Evolutionary conservation across 2,113 vertebrate genomes (phyloP).

Genomic region (Strigops habroptila): DNA sequence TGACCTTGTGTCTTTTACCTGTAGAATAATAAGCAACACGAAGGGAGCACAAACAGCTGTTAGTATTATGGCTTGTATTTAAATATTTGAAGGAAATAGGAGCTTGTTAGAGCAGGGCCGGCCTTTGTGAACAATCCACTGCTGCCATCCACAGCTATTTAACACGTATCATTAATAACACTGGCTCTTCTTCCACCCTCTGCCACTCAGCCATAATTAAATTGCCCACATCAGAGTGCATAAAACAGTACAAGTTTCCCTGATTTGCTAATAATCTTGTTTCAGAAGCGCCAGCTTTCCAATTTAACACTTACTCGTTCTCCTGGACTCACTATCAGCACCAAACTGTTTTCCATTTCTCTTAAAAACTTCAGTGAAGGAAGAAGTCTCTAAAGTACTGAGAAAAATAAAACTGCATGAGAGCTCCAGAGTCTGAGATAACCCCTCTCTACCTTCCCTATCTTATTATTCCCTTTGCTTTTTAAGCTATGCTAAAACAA

Average conservation of each 20-base stretch:
- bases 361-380: not conserved
- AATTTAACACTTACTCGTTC: not conserved
- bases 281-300: not conserved
- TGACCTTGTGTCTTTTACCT: slow-evolving; percentile 39
- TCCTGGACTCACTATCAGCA: not conserved
- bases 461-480: not conserved
- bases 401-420: not conserved
- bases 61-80: not conserved
- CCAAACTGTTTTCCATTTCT: not conserved
- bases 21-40: not conserved
- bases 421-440: not conserved
- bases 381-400: not conserved
- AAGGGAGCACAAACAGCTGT: not conserved
- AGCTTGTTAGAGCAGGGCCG: not conserved
- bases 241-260: not conserved
- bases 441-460: not conserved
- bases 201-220: not conserved
- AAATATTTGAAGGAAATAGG: not conserved
- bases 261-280: not conserved
- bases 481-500: not conserved
- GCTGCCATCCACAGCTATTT: not conserved
- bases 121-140: not conserved
- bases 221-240: not conserved
- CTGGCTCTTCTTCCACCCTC: not conserved
- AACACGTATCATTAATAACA: not conserved